These are phyloP conservation scores for Hydropsyche betteni DNA, from an alignment of 2,888 invertebrate species.

Conservation along the genomic window DNA sequence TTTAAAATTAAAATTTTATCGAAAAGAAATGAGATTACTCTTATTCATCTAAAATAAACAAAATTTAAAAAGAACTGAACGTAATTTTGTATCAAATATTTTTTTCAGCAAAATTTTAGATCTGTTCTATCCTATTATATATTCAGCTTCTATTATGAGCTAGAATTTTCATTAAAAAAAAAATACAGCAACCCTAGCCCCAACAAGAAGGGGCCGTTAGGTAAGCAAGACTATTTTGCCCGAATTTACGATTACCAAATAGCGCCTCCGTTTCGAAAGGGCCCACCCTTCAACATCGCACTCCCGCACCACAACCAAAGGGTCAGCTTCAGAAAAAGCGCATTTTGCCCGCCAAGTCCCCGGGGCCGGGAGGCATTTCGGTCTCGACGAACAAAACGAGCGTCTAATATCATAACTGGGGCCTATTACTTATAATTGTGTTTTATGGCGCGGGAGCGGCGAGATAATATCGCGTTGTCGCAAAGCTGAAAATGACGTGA, in stretches of 20 bases:
- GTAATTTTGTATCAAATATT: too few species aligned
- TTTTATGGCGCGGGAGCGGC: conserved; percentile 8
- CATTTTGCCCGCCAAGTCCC: too few species aligned
- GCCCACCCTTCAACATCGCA: background rate
- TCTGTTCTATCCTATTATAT: too few species aligned
- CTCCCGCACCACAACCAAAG: background rate
- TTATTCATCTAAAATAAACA: too few species aligned
- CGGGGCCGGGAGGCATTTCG: background rate
- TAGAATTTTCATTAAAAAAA: too few species aligned
- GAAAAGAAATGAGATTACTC: too few species aligned
- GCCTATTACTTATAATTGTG: conserved; percentile 24
- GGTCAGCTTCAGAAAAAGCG: too few species aligned
- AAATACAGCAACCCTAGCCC: too few species aligned
- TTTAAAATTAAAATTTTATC: too few species aligned
- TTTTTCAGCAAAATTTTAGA: too few species aligned
- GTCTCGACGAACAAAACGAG: background rate
- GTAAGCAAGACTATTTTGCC: conserved; percentile 34
- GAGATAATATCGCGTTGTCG: conserved; percentile 21
- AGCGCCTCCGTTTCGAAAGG: conserved; percentile 22
- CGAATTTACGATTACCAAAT: conserved; percentile 39
- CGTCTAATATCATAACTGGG: background rate
- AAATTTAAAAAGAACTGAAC: too few species aligned
- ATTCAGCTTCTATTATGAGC: too few species aligned
- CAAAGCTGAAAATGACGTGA: conserved; percentile 23
- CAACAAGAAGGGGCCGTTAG: background rate